Conservation (phyloP, 2,888 invertebrate genomes). For the Neocrepidodera transversa region DNA sequence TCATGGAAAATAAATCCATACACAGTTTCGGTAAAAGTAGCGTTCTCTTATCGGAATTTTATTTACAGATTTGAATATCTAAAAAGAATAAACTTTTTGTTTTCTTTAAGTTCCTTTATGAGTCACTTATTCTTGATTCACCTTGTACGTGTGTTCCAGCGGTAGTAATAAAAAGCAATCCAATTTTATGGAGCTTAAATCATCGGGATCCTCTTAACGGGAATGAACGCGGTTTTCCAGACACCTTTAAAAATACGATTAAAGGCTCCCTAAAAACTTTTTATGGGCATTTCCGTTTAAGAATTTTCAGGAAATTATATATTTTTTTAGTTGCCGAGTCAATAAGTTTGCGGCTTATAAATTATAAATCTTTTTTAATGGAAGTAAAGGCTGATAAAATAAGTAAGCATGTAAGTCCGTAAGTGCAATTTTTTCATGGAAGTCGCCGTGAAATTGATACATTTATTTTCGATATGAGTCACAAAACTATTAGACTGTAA, state of each 20-base stretch:
- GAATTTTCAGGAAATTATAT: constrained; percentile 18
- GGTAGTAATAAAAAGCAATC: constrained; percentile 27
- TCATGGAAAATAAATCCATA: constrained; percentile 28
- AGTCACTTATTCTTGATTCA: too few species aligned
- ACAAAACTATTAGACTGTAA: constrained; percentile 55
- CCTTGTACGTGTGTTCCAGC: background rate
- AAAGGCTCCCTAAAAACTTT: constrained; percentile 14
- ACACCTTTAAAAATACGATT: constrained; percentile 26
- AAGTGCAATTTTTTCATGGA: constrained; percentile 42
- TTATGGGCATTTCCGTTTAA: constrained; percentile 8
- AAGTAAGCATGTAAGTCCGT: too few species aligned
- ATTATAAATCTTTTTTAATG: constrained; percentile 1
- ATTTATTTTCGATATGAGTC: constrained; percentile 52
- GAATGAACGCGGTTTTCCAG: constrained; percentile 18
- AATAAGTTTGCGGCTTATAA: constrained; percentile 17
- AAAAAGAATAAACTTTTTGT: too few species aligned
- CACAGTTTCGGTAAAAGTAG: background rate
- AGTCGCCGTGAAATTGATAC: constrained; percentile 53
- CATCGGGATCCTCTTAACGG: constrained; percentile 28
- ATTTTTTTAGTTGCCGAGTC: constrained; percentile 6
- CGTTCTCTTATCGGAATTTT: constrained; percentile 2
- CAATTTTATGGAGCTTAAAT: constrained; percentile 34
- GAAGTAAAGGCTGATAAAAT: too few species aligned
- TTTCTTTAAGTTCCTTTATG: too few species aligned
- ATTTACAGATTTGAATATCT: constrained; percentile 9